Evolutionary conservation across 2,888 invertebrate species (phyloP).

Genomic region (Heliothis peltigera): DNA sequence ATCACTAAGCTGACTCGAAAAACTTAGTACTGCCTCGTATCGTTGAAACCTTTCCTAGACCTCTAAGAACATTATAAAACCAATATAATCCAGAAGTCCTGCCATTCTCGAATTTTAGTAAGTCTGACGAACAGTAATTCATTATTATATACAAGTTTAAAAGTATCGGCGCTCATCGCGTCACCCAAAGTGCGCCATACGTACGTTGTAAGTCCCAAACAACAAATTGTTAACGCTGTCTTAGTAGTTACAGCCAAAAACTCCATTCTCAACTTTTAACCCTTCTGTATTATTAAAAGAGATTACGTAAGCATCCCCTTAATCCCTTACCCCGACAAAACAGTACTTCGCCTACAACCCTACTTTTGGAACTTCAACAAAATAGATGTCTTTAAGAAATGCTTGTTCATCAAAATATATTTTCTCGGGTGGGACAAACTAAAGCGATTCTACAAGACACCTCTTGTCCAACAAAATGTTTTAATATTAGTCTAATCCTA

Average conservation of each 20-base stretch:
- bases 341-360: slow-evolving; percentile 25
- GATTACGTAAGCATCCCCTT: slow-evolving; percentile 15
- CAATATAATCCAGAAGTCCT: too few species aligned
- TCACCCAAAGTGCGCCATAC: too few species aligned
- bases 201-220: too few species aligned
- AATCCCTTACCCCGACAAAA: slow-evolving; percentile 35
- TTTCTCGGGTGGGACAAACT: slow-evolving; percentile 36
- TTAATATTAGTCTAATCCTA: slow-evolving; percentile 16
- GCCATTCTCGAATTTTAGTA: too few species aligned
- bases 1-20: too few species aligned
- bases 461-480: slow-evolving; percentile 41
- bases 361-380: slow-evolving; percentile 28
- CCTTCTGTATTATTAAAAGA: slow-evolving; percentile 8
- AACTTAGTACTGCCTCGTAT: too few species aligned
- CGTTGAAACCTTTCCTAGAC: too few species aligned
- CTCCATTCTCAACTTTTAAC: slow-evolving; percentile 7
- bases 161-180: too few species aligned
- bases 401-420: slow-evolving; percentile 53
- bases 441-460: slow-evolving; percentile 44
- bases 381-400: slow-evolving; percentile 45
- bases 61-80: too few species aligned
- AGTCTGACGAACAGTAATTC: too few species aligned
- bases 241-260: background rate
- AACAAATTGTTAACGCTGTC: background rate
- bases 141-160: too few species aligned